Evolutionary conservation across 1,140 invertebrate species (phyloP).

Genomic region (Gyrodactylus salaris): DNA sequence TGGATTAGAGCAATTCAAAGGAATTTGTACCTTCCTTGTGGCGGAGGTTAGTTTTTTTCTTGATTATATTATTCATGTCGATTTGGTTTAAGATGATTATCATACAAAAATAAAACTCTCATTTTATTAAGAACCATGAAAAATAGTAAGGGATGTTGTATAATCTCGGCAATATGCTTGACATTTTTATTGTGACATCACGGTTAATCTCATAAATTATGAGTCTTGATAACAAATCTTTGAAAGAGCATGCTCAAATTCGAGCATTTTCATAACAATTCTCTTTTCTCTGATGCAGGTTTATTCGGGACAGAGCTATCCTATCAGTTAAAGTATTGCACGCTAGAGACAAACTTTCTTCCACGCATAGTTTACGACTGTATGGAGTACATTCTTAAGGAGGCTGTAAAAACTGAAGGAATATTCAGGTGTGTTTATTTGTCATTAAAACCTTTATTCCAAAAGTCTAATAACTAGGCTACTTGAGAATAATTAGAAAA

Average conservation of each 20-base stretch:
- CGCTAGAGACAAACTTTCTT: background rate
- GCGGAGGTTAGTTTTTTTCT: background rate
- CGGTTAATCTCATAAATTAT: too few relatives aligned
- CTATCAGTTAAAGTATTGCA: background rate
- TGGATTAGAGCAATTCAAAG: background rate
- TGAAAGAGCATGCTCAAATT: too few relatives aligned
- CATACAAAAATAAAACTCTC: too few relatives aligned
- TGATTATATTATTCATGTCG: too few relatives aligned
- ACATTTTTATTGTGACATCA: too few relatives aligned
- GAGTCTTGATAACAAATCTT: too few relatives aligned
- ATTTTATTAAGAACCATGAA: too few relatives aligned
- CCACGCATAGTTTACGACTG: background rate
- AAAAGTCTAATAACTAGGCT: background rate
- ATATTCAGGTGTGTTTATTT: conserved; percentile 4
- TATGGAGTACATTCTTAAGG: background rate
- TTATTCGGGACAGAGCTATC: background rate
- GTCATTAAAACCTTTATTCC: background rate
- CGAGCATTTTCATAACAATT: too few relatives aligned
- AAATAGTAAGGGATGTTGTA: too few relatives aligned
- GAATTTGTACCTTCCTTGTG: background rate
- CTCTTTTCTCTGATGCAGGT: background rate
- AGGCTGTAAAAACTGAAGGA: background rate
- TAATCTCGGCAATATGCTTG: too few relatives aligned
- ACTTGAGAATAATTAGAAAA: too few relatives aligned
- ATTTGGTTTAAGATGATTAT: too few relatives aligned